Percentiles rank a stretch among this genome's conserved stretches.
phyloP scores from a whole-genome alignment of 2,888 invertebrate genomes.

The Empis stercorea region DNA sequence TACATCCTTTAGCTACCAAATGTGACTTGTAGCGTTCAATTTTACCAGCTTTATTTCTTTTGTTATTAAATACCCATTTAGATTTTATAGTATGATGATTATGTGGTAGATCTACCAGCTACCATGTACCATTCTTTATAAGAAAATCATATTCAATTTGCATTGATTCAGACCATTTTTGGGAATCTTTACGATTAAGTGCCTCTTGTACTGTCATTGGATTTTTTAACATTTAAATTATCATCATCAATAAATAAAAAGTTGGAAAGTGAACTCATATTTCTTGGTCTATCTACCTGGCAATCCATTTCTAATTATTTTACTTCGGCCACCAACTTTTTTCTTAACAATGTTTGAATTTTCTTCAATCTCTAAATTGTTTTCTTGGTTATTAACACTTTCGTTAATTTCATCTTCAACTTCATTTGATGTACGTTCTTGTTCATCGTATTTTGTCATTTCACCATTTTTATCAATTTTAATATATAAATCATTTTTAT shows the following conservation, averaged over 20 bases:
- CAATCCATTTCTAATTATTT: too few relatives aligned
- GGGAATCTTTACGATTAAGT: not conserved
- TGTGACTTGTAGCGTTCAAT: conserved; percentile 2
- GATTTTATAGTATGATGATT: conserved; percentile 1
- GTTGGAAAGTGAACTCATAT: too few relatives aligned
- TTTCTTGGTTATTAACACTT: too few relatives aligned
- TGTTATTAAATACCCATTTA: conserved; percentile 9
- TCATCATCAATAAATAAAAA: not conserved
- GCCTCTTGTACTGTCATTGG: conserved; percentile 3
- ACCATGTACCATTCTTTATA: conserved; percentile 3
- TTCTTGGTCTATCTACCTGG: too few relatives aligned
- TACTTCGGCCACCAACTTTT: too few relatives aligned
- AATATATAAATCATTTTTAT: too few relatives aligned
- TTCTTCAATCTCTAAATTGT: too few relatives aligned
- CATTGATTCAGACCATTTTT: conserved; percentile 2
- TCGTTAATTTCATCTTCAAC: too few relatives aligned
- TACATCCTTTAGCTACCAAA: conserved; percentile 7
- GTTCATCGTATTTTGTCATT: too few relatives aligned
- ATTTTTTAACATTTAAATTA: not conserved
- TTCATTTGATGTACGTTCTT: too few relatives aligned
- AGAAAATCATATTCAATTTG: conserved; percentile 1
- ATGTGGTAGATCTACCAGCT: not conserved
- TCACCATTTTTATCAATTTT: too few relatives aligned
- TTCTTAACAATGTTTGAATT: too few relatives aligned
- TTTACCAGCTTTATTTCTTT: conserved; percentile 4